Evolutionary conservation across 2,797 vertebrate species (phyloP).

Genomic region (Anabacerthia variegaticeps): DNA sequence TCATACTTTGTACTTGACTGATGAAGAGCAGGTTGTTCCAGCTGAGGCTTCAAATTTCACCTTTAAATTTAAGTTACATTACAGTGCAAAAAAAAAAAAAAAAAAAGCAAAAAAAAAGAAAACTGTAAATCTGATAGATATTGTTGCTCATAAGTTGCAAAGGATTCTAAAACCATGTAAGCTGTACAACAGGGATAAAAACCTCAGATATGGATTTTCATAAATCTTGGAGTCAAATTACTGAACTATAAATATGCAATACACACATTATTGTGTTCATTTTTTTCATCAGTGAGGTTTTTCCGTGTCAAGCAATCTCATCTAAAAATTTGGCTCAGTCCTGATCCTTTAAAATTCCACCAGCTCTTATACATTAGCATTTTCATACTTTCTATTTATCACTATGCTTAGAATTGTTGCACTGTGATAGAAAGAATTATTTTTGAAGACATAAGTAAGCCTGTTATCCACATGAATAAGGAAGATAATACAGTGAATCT

Average conservation of each 20-base stretch:
- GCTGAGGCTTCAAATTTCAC: background rate
- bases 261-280: background rate
- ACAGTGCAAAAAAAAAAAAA: background rate
- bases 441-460: conserved; percentile 68
- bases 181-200: background rate
- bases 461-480: conserved; percentile 70
- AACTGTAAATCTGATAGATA: background rate
- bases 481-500: conserved; percentile 49
- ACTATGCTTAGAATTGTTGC: conserved; percentile 44
- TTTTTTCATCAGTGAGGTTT: conserved; percentile 20
- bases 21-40: background rate
- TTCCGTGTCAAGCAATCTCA: conserved; percentile 52
- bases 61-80: conserved; percentile 13
- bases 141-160: background rate
- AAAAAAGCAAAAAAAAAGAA: rapidly evolving
- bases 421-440: conserved; percentile 56
- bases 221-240: conserved; percentile 54
- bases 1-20: background rate
- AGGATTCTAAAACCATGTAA: background rate
- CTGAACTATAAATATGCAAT: conserved; percentile 38
- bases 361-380: conserved; percentile 43
- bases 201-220: background rate
- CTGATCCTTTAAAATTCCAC: conserved; percentile 56
- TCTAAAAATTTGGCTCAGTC: conserved; percentile 50
- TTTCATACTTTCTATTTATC: conserved; percentile 57